Evolutionary conservation across 2,113 vertebrate species (phyloP).

Genomic region (Pterocles orientalis): DNA sequence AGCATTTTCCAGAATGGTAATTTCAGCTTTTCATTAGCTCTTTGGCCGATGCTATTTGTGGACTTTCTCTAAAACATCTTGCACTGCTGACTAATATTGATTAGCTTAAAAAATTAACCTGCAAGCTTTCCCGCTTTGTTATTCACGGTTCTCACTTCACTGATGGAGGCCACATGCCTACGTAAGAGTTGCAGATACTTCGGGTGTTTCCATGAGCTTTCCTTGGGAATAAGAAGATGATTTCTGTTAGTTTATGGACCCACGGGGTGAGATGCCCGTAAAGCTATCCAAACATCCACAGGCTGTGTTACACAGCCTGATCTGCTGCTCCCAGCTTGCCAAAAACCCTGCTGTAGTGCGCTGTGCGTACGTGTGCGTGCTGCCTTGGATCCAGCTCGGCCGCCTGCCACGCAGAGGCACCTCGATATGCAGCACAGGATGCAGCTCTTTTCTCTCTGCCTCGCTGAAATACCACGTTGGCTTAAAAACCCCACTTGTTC

Average conservation of each 20-base stretch:
- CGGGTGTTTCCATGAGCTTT: background rate
- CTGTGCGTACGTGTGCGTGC: background rate
- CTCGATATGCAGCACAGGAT: rapidly evolving
- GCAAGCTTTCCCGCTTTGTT: background rate
- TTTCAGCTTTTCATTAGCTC: constrained; percentile 44
- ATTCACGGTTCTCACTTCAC: background rate
- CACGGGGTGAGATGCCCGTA: rapidly evolving
- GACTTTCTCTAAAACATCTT: constrained; percentile 35
- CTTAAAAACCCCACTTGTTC: background rate
- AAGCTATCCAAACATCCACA: background rate
- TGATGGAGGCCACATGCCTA: background rate
- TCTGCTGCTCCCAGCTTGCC: background rate
- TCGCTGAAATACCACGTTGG: background rate
- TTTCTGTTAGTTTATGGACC: background rate
- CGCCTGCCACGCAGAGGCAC: background rate
- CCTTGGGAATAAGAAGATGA: background rate
- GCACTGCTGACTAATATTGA: constrained; percentile 33
- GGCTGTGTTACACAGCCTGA: background rate
- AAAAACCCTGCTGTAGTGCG: background rate
- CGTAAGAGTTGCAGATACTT: rapidly evolving
- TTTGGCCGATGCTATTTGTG: constrained; percentile 18
- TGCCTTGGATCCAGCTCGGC: background rate
- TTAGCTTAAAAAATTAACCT: constrained; percentile 44
- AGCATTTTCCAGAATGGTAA: constrained; percentile 2
- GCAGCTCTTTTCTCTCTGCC: background rate